phyloP scores from a whole-genome alignment of 2,113 vertebrate genomes.

The Pelecanoides urinatrix region DNA sequence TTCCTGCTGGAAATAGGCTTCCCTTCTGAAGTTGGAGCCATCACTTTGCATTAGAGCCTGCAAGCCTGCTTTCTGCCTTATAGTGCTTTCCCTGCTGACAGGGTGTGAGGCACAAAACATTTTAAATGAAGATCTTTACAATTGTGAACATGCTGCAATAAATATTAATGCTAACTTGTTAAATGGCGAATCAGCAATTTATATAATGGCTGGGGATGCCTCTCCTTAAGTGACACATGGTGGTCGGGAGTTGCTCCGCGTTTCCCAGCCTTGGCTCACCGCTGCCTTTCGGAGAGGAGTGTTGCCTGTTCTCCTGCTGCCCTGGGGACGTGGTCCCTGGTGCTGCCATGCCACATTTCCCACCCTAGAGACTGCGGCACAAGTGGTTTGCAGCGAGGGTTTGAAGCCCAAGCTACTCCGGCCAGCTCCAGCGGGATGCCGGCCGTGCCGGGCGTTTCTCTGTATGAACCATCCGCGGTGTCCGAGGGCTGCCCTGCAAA shows the following conservation, averaged over 20 bases:
- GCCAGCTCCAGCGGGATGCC: not conserved
- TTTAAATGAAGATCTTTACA: constrained; percentile 68
- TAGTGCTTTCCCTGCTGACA: constrained; percentile 64
- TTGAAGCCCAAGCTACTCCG: not conserved
- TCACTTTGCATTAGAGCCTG: constrained; percentile 70
- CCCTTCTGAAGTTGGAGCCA: constrained; percentile 63
- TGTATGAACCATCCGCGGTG: rapidly evolving
- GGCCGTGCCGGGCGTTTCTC: rapidly evolving
- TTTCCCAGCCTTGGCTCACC: not conserved
- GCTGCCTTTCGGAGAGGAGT: not conserved
- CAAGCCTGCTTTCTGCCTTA: constrained; percentile 62
- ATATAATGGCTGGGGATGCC: constrained; percentile 44
- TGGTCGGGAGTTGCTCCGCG: not conserved
- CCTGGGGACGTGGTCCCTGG: rapidly evolving
- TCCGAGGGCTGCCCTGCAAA: not conserved
- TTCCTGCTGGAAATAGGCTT: constrained; percentile 71
- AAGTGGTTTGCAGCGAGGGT: not conserved
- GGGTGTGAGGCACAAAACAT: constrained; percentile 70
- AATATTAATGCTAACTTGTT: constrained; percentile 67
- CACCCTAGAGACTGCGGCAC: not conserved
- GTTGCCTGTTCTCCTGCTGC: not conserved
- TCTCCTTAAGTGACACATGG: constrained; percentile 23
- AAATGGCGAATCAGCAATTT: constrained; percentile 38
- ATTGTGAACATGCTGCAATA: constrained; percentile 66
- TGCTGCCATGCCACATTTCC: rapidly evolving